Conservation (phyloP, 2,797 vertebrate species). For the Gambelia wislizenii region DNA sequence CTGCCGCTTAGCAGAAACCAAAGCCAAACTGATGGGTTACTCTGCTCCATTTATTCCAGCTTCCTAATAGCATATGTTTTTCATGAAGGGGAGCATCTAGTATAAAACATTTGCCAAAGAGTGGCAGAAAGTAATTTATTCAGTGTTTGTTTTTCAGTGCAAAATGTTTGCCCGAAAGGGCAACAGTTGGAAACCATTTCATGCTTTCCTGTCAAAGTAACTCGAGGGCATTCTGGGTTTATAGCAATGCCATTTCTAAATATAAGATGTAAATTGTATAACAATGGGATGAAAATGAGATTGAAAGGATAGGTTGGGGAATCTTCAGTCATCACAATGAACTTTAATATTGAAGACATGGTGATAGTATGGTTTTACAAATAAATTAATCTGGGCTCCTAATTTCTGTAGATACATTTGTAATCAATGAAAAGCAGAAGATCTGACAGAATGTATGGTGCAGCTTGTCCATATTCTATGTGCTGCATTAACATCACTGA, state of each 20-base stretch:
- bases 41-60: neutral
- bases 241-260: neutral
- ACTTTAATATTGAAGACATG: neutral
- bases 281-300: neutral
- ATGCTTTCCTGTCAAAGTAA: constrained; percentile 11
- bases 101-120: neutral
- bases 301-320: neutral
- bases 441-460: neutral
- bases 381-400: neutral
- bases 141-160: constrained; percentile 8
- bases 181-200: constrained; percentile 31
- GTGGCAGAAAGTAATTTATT: constrained; percentile 31
- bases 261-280: neutral
- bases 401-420: neutral
- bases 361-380: neutral
- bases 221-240: neutral
- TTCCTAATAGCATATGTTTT: neutral
- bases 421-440: neutral
- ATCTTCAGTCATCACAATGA: neutral
- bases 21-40: accelerated
- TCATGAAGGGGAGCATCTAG: neutral
- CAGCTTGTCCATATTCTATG: neutral
- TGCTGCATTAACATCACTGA: neutral
- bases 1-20: constrained; percentile 11
- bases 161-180: constrained; percentile 36